phyloP scores from a whole-genome alignment of 2,888 invertebrate species.

The Xiphydria camelus region DNA sequence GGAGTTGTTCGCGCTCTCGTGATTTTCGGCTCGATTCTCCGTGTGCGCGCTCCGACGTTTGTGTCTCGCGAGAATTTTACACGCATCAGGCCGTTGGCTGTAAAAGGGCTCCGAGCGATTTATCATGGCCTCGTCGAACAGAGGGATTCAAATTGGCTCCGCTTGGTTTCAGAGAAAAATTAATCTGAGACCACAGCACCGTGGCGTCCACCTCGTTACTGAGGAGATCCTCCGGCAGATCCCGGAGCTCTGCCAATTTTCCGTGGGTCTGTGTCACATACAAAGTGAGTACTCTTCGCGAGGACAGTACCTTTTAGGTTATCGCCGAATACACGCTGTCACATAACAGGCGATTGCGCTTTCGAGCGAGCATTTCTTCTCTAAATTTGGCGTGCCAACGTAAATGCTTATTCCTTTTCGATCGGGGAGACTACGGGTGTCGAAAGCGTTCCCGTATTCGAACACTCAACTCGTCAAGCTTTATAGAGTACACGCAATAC shows the following conservation, averaged over 20 bases:
- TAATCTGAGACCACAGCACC: slow-evolving; percentile 92
- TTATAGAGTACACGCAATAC: too few relatives aligned
- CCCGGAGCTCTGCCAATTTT: slow-evolving; percentile 92
- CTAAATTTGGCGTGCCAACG: too few relatives aligned
- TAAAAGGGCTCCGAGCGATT: not conserved
- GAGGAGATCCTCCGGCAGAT: slow-evolving; percentile 94
- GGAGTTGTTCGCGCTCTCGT: slow-evolving; percentile 26
- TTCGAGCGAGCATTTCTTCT: too few relatives aligned
- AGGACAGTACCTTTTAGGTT: not conserved
- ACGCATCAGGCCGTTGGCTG: not conserved
- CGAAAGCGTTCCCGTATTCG: too few relatives aligned
- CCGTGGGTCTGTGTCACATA: slow-evolving; percentile 94
- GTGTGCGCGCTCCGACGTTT: not conserved
- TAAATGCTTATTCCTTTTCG: too few relatives aligned
- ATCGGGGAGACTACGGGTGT: too few relatives aligned
- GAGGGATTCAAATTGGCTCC: slow-evolving; percentile 91
- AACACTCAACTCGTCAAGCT: too few relatives aligned
- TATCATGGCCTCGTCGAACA: slow-evolving; percentile 82
- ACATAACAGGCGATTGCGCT: too few relatives aligned
- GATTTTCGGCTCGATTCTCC: slow-evolving; percentile 16
- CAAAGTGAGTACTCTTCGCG: slow-evolving; percentile 81
- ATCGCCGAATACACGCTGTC: too few relatives aligned
- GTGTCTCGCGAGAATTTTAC: not conserved
- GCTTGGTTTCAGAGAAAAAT: slow-evolving; percentile 99
- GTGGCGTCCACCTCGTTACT: slow-evolving; percentile 96